phyloP scores from a whole-genome alignment of 2,113 vertebrate genomes.

The Pygoscelis adeliae region DNA sequence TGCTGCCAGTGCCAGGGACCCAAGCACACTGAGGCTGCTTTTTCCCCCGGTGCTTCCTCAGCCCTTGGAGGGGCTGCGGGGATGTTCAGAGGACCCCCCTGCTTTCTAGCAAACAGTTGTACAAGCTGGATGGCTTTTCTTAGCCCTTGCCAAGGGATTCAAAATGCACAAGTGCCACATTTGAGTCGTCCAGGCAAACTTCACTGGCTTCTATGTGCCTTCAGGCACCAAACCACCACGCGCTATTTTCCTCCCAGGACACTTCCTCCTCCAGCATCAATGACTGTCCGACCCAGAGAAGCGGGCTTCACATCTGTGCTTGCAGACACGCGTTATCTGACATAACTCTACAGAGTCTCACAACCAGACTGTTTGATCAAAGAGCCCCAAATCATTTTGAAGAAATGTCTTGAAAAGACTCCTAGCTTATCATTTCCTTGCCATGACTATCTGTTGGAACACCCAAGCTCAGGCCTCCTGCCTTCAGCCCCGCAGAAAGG shows the following conservation, averaged over 20 bases:
- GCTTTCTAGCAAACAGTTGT: background rate
- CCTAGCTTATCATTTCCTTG: background rate
- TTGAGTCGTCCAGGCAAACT: background rate
- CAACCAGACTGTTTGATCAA: background rate
- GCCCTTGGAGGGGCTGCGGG: fast-evolving
- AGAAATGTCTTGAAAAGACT: background rate
- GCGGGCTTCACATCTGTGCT: fast-evolving
- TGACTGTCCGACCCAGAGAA: fast-evolving
- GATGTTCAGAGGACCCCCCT: background rate
- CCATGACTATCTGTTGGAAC: background rate
- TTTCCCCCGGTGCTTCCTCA: background rate
- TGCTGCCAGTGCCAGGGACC: background rate
- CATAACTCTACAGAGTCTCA: background rate
- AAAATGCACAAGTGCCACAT: background rate
- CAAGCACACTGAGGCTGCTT: fast-evolving
- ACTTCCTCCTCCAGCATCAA: background rate
- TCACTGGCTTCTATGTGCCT: background rate
- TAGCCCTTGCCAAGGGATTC: background rate
- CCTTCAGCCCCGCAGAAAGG: background rate
- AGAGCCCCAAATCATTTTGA: background rate
- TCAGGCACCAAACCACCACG: fast-evolving
- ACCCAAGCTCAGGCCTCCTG: background rate
- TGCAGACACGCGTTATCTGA: background rate
- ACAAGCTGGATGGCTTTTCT: background rate
- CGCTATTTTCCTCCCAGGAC: background rate